Evolutionary conservation across 2,888 invertebrate genomes (phyloP), one percentile per base, ranked within the genome.

Genomic region (Conistra vaccinii): DNA sequence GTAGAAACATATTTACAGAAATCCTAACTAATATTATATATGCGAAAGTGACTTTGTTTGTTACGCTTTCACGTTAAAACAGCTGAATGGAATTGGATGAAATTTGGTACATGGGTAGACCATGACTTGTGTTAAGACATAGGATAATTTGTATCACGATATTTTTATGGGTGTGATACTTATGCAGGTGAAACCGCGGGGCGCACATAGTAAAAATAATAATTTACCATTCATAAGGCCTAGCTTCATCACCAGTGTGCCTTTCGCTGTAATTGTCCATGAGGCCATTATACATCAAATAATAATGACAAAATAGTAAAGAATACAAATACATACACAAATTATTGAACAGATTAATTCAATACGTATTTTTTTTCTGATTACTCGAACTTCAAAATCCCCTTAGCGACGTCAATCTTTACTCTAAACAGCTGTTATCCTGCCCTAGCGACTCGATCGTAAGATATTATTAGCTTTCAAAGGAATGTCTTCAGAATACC

Each of bases 381-480:
- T 61, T 23, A 12, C 17, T 26, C 26, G 26, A 42, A 35, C 9
- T 26, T 53, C 1, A 29, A 57, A 57, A 57, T 42, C 23, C 17
- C 26, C 29, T 32, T 35, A 35, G 23, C 6, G 53, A 63, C 51
- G n/a, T 71, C 42, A 67, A 61, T 65, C 42, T 65, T 55, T 9
- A 45, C 14, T 45, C 32, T 12, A 32, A 65, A 71, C 45, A 60
- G 57, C 69, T 80, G 65, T 69, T 58, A 20, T 67, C 29, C 17
- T 48, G 26, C 57, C 29, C 42, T n/a, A 57, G 42, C 14, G 29
- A 51, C 69, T 10, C 29, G 58, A 61, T 55, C 60, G 29, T 67
- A 69, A 39, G 66, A 57, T 80, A 79, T 80, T 69, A 79, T 80
- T 80, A 76, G 32, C 69, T 66, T 69, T 45, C 12, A 69, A 53